Evolutionary conservation across 2,797 vertebrate species (phyloP).

Genomic region (Ambastaia sidthimunki): DNA sequence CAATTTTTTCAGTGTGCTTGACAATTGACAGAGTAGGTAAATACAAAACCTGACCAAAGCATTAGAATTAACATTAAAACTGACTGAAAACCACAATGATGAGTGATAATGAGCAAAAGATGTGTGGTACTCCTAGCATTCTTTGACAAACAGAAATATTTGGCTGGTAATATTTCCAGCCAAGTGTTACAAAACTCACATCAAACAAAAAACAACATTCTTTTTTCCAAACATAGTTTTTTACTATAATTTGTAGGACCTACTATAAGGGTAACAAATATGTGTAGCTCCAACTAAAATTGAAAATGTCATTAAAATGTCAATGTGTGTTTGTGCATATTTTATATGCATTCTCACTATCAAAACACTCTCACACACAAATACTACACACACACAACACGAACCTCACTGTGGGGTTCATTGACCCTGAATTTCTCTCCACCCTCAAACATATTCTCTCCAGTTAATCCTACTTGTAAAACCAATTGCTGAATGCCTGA

Average conservation of each 20-base stretch:
- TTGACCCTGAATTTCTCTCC: conserved; percentile 31
- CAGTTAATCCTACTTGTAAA: conserved; percentile 29
- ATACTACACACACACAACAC: not conserved
- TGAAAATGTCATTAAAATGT: conserved; percentile 2
- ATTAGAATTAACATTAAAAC: not conserved
- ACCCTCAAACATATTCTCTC: conserved; percentile 3
- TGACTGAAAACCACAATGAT: conserved; percentile 8
- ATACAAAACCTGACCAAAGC: not conserved
- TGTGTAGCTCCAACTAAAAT: not conserved
- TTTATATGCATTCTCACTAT: not conserved
- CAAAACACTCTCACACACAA: not conserved
- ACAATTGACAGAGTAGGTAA: not conserved
- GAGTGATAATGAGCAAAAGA: conserved; percentile 11
- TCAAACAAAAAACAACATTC: too few species aligned
- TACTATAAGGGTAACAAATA: not conserved
- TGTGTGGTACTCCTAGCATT: not conserved
- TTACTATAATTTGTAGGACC: too few species aligned
- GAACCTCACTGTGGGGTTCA: not conserved
- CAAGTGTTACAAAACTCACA: not conserved
- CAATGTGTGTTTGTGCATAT: not conserved
- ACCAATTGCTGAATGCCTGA: not conserved
- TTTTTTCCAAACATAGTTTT: too few species aligned
- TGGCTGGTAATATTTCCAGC: too few species aligned
- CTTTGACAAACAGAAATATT: not conserved
- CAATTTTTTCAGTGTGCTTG: not conserved